These are phyloP conservation scores for Drosophila nr. perissopoda DNA, from an alignment of 2,888 invertebrate genomes.

Conservation along the genomic window DNA sequence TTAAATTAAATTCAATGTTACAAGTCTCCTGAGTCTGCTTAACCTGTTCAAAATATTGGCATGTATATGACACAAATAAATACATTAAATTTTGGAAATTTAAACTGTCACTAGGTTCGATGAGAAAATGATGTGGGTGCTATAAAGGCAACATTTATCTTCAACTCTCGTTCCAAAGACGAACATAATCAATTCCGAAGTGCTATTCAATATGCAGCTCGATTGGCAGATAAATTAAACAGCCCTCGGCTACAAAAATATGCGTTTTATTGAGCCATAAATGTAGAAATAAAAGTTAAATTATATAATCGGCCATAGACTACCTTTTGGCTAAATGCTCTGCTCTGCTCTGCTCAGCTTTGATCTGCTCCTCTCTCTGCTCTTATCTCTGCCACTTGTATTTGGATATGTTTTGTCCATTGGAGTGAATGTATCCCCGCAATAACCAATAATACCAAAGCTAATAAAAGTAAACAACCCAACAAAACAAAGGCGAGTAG, in stretches of 20 bases:
- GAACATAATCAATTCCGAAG: constrained; percentile 52
- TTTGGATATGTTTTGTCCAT: constrained; percentile 14
- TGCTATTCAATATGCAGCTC: constrained; percentile 56
- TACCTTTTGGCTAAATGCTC: constrained; percentile 53
- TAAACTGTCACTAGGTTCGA: constrained; percentile 8
- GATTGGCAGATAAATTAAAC: constrained; percentile 61
- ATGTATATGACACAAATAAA: constrained; percentile 11
- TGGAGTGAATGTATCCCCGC: constrained; percentile 29
- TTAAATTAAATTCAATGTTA: constrained; percentile 12
- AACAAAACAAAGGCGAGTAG: constrained; percentile 51
- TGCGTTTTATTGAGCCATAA: constrained; percentile 76
- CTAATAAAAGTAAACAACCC: constrained; percentile 77
- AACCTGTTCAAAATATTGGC: not conserved
- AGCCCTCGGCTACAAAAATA: constrained; percentile 15
- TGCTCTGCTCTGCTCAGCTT: not conserved
- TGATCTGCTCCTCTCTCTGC: not conserved
- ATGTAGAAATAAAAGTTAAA: constrained; percentile 76
- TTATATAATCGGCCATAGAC: constrained; percentile 60
- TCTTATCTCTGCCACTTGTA: not conserved
- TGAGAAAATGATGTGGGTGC: constrained; percentile 21
- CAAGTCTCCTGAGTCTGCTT: not conserved
- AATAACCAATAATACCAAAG: constrained; percentile 77
- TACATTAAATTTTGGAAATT: constrained; percentile 17
- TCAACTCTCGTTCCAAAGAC: not conserved
- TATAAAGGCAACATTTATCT: constrained; percentile 67